Evolutionary conservation across 2,888 invertebrate species (phyloP).

Genomic region (Ochropacha duplaris): DNA sequence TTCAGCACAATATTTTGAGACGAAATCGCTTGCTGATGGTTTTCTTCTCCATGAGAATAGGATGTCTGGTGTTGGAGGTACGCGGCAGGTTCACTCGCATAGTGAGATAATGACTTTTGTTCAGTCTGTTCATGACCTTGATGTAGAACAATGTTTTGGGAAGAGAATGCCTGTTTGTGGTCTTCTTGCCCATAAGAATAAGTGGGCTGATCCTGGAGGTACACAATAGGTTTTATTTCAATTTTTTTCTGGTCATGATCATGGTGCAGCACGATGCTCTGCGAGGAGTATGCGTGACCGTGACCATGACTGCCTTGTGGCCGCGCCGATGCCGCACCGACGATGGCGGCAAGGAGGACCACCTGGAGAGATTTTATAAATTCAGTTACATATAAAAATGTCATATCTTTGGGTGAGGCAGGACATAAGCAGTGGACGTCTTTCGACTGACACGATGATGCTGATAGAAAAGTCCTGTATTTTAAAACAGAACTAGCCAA

Average conservation of each 20-base stretch:
- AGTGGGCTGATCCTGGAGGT: constrained; percentile 11
- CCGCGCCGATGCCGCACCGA: background rate
- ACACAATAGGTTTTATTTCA: constrained; percentile 11
- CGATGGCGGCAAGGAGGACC: background rate
- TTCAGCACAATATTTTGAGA: constrained; percentile 30
- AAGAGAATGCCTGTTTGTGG: constrained; percentile 6
- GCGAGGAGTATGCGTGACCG: constrained; percentile 48
- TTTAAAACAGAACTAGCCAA: no score
- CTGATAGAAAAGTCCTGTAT: no score
- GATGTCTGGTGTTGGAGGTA: constrained; percentile 21
- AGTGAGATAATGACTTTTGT: constrained; percentile 7
- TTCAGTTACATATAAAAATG: background rate
- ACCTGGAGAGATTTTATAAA: background rate
- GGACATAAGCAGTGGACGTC: no score
- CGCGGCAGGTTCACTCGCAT: constrained; percentile 14
- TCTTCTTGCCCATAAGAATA: constrained; percentile 5
- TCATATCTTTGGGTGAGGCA: no score
- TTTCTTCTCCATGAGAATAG: constrained; percentile 25
- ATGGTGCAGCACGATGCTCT: constrained; percentile 45
- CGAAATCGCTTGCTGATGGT: constrained; percentile 22
- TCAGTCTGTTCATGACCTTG: constrained; percentile 11
- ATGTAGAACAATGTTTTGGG: constrained; percentile 13
- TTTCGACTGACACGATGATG: no score
- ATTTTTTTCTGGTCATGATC: constrained; percentile 22
- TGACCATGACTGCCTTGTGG: constrained; percentile 32